Evolutionary conservation across 2,113 vertebrate genomes (phyloP).

Genomic region (Dinomys branickii): DNA sequence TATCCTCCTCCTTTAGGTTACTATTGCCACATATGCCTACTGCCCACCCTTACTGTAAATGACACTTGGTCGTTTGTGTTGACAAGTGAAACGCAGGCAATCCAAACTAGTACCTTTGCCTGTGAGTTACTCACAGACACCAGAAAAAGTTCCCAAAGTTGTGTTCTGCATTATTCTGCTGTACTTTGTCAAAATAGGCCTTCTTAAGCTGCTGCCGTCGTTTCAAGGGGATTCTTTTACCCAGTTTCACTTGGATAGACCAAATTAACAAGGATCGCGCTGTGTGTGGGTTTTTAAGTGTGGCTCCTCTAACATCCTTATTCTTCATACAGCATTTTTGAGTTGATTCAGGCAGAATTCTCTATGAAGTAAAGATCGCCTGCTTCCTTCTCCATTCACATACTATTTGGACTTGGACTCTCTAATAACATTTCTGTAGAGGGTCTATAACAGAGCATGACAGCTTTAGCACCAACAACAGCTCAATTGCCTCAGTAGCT

Average conservation of each 20-base stretch:
- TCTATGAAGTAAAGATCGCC: slow-evolving; percentile 94
- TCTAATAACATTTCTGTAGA: slow-evolving; percentile 95
- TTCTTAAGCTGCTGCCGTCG: slow-evolving; percentile 90
- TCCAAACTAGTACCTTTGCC: slow-evolving; percentile 89
- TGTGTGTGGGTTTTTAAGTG: slow-evolving; percentile 91
- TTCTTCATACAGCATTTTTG: slow-evolving; percentile 95
- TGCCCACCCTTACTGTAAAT: neutral
- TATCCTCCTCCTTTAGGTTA: neutral
- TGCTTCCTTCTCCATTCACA: slow-evolving; percentile 93
- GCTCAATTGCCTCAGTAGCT: slow-evolving; percentile 92
- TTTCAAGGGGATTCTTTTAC: too few species aligned
- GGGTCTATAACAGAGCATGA: slow-evolving; percentile 95
- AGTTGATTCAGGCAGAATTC: slow-evolving; percentile 94
- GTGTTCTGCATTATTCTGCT: slow-evolving; percentile 95
- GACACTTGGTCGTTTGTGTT: slow-evolving; percentile 90
- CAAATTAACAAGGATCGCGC: slow-evolving; percentile 94
- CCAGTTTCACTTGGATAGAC: slow-evolving; percentile 94
- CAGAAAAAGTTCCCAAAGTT: slow-evolving; percentile 94
- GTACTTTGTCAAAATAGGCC: slow-evolving; percentile 87
- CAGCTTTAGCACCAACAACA: slow-evolving; percentile 92
- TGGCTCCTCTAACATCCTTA: slow-evolving; percentile 94
- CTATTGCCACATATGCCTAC: neutral
- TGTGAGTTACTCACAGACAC: slow-evolving; percentile 95
- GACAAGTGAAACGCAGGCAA: slow-evolving; percentile 87
- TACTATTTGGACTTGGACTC: slow-evolving; percentile 93